Evolutionary conservation across 2,113 vertebrate genomes (phyloP).

Genomic region (Tetraodon nigroviridis): DNA sequence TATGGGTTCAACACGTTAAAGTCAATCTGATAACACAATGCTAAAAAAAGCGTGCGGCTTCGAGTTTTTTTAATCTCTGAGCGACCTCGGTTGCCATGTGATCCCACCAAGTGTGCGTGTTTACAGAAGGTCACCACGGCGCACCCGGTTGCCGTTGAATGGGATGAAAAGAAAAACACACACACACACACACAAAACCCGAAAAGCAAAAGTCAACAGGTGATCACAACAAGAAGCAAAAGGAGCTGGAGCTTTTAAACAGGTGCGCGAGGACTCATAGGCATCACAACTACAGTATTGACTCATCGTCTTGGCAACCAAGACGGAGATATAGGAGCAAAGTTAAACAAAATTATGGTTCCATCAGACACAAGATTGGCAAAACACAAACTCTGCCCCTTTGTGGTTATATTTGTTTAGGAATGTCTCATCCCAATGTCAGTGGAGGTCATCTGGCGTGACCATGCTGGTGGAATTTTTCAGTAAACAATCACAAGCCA

Average conservation of each 20-base stretch:
- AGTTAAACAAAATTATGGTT: not conserved
- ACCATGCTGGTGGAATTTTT: too few relatives aligned
- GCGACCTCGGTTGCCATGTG: slow-evolving; percentile 8
- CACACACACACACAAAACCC: slow-evolving; percentile 25
- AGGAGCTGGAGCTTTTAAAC: slow-evolving; percentile 57
- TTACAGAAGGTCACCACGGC: too few relatives aligned
- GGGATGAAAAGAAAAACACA: not conserved
- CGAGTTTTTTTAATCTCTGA: slow-evolving; percentile 14
- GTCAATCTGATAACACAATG: not conserved
- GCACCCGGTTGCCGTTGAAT: slow-evolving; percentile 30
- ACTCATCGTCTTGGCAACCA: too few relatives aligned
- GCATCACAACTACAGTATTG: too few relatives aligned
- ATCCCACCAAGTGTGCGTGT: slow-evolving; percentile 15
- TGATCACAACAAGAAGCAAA: slow-evolving; percentile 31
- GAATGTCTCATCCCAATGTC: too few relatives aligned
- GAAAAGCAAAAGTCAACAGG: slow-evolving; percentile 38
- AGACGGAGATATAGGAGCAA: too few relatives aligned
- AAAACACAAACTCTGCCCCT: too few relatives aligned
- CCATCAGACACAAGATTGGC: not conserved
- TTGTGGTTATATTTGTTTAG: too few relatives aligned
- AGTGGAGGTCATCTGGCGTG: too few relatives aligned
- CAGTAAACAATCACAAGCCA: too few relatives aligned
- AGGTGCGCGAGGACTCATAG: slow-evolving; percentile 38
- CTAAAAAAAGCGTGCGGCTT: not conserved
- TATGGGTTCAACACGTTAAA: not conserved